phyloP scores from a whole-genome alignment of 92 coral and sea anemone genomes.

The Bergia puertoricense region DNA sequence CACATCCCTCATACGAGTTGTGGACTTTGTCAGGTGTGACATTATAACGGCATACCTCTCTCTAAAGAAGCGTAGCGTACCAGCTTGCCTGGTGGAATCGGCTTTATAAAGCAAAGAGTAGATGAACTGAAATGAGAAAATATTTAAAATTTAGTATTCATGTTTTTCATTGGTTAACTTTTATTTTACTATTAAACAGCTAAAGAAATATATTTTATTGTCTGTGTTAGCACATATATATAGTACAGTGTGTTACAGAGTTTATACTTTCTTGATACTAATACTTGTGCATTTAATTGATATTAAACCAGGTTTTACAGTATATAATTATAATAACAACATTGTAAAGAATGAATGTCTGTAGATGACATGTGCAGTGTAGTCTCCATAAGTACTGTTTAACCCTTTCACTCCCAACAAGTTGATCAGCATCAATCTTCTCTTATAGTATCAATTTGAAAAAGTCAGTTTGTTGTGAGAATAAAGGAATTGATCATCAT shows the following conservation, averaged over 20 bases:
- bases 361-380: neutral
- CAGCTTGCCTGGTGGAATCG: conserved; percentile 51
- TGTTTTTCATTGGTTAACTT: neutral
- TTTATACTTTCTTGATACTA: neutral
- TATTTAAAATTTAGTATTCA: neutral
- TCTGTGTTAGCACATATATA: neutral
- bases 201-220: neutral
- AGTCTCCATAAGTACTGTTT: neutral
- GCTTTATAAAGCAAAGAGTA: conserved; percentile 34
- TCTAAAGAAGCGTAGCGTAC: conserved; percentile 64
- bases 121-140: conserved; percentile 21
- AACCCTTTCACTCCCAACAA: neutral
- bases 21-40: conserved; percentile 17
- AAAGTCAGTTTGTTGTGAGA: too few relatives aligned
- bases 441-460: neutral
- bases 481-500: too few relatives aligned
- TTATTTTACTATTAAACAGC: neutral
- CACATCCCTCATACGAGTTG: conserved; percentile 68
- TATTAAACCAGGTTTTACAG: conserved; percentile 47
- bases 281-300: neutral
- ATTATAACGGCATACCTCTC: conserved; percentile 35
- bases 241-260: neutral
- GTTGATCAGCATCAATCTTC: neutral
- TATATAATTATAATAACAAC: conserved; percentile 7
- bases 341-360: neutral